These are phyloP conservation scores for Athalia circularis DNA, from an alignment of 2,888 invertebrate species.

Conservation along the genomic window DNA sequence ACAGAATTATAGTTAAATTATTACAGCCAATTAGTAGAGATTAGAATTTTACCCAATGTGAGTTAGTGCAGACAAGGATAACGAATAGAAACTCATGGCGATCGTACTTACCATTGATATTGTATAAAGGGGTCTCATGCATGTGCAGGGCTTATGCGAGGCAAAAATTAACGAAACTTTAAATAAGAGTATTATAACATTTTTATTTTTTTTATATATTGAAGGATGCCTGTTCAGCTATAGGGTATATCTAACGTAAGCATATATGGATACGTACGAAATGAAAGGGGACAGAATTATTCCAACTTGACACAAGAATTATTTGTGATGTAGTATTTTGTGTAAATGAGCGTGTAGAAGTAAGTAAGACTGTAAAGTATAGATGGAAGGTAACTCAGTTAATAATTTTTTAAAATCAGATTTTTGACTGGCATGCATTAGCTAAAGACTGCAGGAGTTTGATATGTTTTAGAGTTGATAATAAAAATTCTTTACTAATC, in stretches of 20 bases:
- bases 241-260: not conserved
- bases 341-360: slow-evolving; percentile 4
- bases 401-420: slow-evolving; percentile 11
- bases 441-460: not conserved
- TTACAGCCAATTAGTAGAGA: slow-evolving; percentile 18
- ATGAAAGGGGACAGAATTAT: not conserved
- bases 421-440: slow-evolving; percentile 25
- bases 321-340: not conserved
- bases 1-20: slow-evolving; percentile 15
- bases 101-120: slow-evolving; percentile 58
- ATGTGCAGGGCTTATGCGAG: slow-evolving; percentile 53
- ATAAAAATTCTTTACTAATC: not conserved
- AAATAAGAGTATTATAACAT: slow-evolving; percentile 45
- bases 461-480: not conserved
- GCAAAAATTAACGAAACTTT: slow-evolving; percentile 47
- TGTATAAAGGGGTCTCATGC: slow-evolving; percentile 55
- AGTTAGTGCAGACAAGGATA: slow-evolving; percentile 35
- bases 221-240: not conserved
- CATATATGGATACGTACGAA: slow-evolving; percentile 3
- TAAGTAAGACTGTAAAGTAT: slow-evolving; percentile 25
- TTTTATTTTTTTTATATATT: slow-evolving; percentile 36
- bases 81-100: slow-evolving; percentile 49
- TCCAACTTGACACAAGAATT: slow-evolving; percentile 5
- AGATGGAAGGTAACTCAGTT: slow-evolving; percentile 7
- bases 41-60: slow-evolving; percentile 2